These are phyloP conservation scores for Forficula auricularia DNA, from an alignment of 1,140 invertebrate species.

Conservation along the genomic window DNA sequence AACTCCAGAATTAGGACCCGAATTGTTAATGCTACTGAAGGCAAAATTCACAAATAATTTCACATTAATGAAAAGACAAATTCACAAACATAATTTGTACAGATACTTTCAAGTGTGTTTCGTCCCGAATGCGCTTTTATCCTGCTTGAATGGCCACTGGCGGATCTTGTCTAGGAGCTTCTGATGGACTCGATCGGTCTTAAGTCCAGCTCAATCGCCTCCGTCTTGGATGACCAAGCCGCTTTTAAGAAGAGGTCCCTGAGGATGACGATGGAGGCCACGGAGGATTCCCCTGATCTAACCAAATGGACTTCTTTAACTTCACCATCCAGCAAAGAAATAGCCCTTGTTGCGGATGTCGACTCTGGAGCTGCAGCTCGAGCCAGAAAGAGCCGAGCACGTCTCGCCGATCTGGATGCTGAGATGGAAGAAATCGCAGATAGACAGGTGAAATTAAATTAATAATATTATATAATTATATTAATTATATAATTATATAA, in stretches of 20 bases:
- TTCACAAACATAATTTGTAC: no score
- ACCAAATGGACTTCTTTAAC: conserved; percentile 33
- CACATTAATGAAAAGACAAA: no score
- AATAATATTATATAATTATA: no score
- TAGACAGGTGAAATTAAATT: conserved; percentile 32
- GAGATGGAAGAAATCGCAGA: conserved; percentile 38
- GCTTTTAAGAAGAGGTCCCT: conserved; percentile 6
- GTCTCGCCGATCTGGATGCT: conserved; percentile 37
- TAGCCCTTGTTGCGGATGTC: conserved; percentile 7
- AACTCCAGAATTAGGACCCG: no score
- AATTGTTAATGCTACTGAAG: no score
- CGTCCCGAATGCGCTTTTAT: no score
- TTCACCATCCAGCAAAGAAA: conserved; percentile 20
- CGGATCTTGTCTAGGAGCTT: neutral
- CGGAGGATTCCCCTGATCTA: conserved; percentile 16
- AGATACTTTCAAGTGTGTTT: no score
- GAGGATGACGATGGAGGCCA: conserved; percentile 4
- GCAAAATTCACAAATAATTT: no score
- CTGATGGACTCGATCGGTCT: conserved; percentile 10
- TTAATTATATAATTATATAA: no score
- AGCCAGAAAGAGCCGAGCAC: conserved; percentile 29
- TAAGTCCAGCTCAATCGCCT: conserved; percentile 6
- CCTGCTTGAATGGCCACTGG: no score
- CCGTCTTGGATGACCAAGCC: conserved; percentile 1
- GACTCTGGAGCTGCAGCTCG: conserved; percentile 20